These are phyloP conservation scores for Drosophila miranda DNA, from an alignment of 1,140 invertebrate species.

Conservation along the genomic window DNA sequence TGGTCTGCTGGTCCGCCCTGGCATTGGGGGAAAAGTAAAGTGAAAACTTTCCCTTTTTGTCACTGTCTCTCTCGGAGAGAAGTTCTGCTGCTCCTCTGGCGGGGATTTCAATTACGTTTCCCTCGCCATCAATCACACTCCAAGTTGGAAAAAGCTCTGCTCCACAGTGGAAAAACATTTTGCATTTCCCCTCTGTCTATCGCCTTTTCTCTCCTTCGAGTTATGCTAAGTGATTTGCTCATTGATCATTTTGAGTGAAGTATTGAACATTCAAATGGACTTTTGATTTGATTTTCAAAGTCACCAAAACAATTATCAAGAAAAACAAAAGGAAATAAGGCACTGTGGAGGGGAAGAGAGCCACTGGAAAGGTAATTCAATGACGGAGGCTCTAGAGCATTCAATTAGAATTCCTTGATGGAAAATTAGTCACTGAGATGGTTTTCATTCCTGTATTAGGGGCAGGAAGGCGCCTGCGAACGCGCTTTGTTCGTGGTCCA, in stretches of 20 bases:
- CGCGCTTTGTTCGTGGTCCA: too few species aligned
- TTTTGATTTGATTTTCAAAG: conserved; percentile 28
- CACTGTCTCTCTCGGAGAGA: conserved; percentile 40
- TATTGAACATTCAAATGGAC: conserved; percentile 27
- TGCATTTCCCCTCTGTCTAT: conserved; percentile 37
- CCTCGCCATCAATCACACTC: conserved; percentile 71
- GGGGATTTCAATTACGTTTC: conserved; percentile 70
- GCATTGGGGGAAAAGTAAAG: conserved; percentile 39
- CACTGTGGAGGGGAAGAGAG: too few species aligned
- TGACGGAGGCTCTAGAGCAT: too few species aligned
- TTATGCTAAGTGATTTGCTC: conserved; percentile 39
- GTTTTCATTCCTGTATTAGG: too few species aligned
- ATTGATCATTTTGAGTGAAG: conserved; percentile 42
- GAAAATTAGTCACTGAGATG: too few species aligned
- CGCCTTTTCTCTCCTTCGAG: neutral
- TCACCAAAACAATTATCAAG: neutral
- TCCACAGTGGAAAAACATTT: conserved; percentile 44
- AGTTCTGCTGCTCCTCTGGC: conserved; percentile 6
- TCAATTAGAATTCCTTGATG: too few species aligned
- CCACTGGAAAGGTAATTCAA: too few species aligned
- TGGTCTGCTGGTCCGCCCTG: conserved; percentile 25
- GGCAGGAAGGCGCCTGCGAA: too few species aligned
- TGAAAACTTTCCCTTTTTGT: conserved; percentile 71
- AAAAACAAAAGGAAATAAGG: too few species aligned
- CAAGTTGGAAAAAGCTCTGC: conserved; percentile 57